These are phyloP conservation scores for Meteorus cinctellus DNA, from an alignment of 2,888 invertebrate species.

Conservation along the genomic window DNA sequence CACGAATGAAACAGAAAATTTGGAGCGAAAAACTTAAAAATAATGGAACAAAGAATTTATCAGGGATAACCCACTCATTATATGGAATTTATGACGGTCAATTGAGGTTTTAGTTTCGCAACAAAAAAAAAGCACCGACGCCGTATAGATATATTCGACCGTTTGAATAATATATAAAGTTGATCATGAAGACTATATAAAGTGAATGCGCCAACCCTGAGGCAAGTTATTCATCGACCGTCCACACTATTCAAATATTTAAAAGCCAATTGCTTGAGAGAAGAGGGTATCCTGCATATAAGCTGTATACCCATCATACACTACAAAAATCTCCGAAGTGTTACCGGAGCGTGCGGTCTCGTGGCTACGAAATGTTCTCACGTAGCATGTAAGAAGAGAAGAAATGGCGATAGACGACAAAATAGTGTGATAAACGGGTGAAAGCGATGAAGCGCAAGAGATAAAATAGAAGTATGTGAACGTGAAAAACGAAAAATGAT, in stretches of 20 bases:
- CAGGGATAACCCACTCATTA: too few relatives aligned
- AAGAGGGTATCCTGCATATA: conserved; percentile 13
- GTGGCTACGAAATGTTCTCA: not conserved
- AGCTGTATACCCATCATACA: conserved; percentile 24
- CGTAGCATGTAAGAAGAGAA: conserved; percentile 1
- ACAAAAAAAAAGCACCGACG: not conserved
- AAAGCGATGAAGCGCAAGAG: conserved; percentile 18
- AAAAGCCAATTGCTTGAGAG: conserved; percentile 42
- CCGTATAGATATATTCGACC: not conserved
- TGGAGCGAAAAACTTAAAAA: too few relatives aligned
- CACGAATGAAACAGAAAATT: not conserved
- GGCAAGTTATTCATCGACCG: conserved; percentile 15
- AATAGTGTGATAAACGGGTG: conserved; percentile 18
- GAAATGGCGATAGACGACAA: conserved; percentile 8
- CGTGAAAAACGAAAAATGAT: not conserved
- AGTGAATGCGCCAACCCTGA: not conserved
- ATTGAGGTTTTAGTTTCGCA: not conserved
- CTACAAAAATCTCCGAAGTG: conserved; percentile 23
- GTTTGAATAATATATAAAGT: conserved; percentile 8
- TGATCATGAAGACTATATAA: not conserved
- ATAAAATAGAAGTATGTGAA: conserved; percentile 1
- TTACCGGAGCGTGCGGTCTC: conserved; percentile 19
- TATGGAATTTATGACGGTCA: not conserved
- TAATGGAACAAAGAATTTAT: too few relatives aligned
- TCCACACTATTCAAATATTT: conserved; percentile 37